A percentile compares a stretch with the other conserved stretches of the same genome.
phyloP scores from a whole-genome alignment of 2,797 vertebrate species.

The Sebastes vulpes region DNA sequence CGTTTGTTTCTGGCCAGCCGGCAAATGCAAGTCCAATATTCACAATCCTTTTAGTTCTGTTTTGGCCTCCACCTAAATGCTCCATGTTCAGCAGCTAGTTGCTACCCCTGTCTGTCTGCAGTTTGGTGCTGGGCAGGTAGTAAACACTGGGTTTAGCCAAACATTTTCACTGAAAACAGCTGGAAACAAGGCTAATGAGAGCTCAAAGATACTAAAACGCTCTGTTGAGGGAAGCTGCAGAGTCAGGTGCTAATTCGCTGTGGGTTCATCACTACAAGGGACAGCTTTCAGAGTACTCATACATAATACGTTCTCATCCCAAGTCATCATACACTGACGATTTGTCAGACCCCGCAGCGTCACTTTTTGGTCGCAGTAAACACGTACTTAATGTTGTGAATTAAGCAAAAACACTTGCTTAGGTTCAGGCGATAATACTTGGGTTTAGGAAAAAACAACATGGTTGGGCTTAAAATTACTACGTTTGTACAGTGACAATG shows the following conservation, averaged over 20 bases:
- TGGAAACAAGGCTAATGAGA: no score
- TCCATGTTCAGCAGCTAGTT: neutral
- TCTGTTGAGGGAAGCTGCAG: neutral
- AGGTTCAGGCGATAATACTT: no score
- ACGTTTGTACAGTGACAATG: no score
- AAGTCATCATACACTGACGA: neutral
- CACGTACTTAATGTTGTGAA: neutral
- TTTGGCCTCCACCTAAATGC: neutral
- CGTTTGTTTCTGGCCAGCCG: neutral
- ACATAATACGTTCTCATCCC: rapidly evolving
- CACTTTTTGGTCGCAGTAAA: neutral
- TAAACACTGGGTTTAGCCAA: no score
- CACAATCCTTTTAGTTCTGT: neutral
- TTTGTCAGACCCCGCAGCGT: neutral
- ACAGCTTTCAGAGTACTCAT: neutral
- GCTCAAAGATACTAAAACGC: neutral
- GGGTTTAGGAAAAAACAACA: no score
- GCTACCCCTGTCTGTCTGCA: neutral
- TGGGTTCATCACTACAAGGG: neutral
- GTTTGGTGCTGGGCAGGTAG: neutral
- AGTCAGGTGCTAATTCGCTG: neutral
- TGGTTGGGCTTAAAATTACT: no score
- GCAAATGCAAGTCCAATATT: neutral
- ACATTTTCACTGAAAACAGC: no score
- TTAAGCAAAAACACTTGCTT: neutral